These are phyloP conservation scores for Nerophis ophidion DNA, from an alignment of 2,113 vertebrate species.

Conservation along the genomic window DNA sequence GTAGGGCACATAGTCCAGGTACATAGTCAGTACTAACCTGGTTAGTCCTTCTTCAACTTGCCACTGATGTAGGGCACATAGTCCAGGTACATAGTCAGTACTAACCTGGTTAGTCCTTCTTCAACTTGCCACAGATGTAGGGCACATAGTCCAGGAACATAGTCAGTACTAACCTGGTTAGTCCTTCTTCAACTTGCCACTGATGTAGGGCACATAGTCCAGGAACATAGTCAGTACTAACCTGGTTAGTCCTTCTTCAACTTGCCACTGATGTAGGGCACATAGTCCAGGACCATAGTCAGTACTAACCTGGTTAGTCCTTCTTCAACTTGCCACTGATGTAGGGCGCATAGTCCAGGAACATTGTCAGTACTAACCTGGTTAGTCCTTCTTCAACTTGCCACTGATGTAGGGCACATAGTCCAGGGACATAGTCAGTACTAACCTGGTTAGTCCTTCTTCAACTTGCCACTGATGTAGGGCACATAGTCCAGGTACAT, in stretches of 20 bases:
- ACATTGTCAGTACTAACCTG: conserved; percentile 60
- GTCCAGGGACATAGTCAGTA: conserved; percentile 81
- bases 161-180: conserved; percentile 44
- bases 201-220: conserved; percentile 87
- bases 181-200: conserved; percentile 82
- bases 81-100: conserved; percentile 81
- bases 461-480: conserved; percentile 85
- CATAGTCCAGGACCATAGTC: conserved; percentile 84
- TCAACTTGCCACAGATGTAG: conserved; percentile 85
- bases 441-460: conserved; percentile 63
- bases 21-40: conserved; percentile 62
- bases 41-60: conserved; percentile 79
- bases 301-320: conserved; percentile 55
- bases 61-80: conserved; percentile 87
- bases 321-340: conserved; percentile 83
- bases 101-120: conserved; percentile 63
- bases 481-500: conserved; percentile 87
- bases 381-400: conserved; percentile 79
- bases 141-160: conserved; percentile 87
- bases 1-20: conserved; percentile 90
- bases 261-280: conserved; percentile 87
- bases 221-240: conserved; percentile 77
- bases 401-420: conserved; percentile 87
- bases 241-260: conserved; percentile 73
- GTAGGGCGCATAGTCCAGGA: conserved; percentile 90